These are phyloP conservation scores for Hydroisotoma schaefferi DNA, from an alignment of 2,888 invertebrate genomes.

Conservation along the genomic window DNA sequence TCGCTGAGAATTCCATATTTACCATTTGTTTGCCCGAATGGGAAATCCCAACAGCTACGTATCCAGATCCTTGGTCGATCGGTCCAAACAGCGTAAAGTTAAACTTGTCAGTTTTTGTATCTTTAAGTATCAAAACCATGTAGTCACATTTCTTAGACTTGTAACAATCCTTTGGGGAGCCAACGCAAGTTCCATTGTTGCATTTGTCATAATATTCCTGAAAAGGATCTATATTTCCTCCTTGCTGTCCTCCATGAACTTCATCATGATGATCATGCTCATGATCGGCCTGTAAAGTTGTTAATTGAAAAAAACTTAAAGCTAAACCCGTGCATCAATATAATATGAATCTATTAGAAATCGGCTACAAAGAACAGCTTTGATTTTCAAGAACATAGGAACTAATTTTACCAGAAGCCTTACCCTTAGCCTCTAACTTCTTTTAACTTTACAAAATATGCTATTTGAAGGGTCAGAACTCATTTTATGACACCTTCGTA, in stretches of 20 bases:
- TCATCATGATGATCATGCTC: neutral
- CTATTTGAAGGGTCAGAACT: no score
- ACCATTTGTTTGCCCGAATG: constrained; percentile 10
- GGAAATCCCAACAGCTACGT: constrained; percentile 14
- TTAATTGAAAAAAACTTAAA: no score
- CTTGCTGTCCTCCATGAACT: neutral
- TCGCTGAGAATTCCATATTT: neutral
- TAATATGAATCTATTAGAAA: no score
- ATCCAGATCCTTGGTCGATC: neutral
- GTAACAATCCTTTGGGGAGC: neutral
- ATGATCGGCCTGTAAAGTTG: neutral
- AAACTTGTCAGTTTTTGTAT: neutral
- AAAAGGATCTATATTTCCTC: neutral
- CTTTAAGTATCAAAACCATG: constrained; percentile 2
- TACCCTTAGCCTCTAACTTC: no score
- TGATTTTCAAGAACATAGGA: no score
- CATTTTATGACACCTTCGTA: no score
- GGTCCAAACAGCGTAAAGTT: neutral
- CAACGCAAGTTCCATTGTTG: constrained; percentile 2
- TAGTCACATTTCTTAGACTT: neutral
- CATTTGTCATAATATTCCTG: neutral
- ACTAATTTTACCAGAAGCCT: no score
- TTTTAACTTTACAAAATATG: no score
- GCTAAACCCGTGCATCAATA: no score
- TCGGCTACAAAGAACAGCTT: no score